Conservation (phyloP, 2,888 invertebrate genomes). For the Seira sanloemensis region DNA sequence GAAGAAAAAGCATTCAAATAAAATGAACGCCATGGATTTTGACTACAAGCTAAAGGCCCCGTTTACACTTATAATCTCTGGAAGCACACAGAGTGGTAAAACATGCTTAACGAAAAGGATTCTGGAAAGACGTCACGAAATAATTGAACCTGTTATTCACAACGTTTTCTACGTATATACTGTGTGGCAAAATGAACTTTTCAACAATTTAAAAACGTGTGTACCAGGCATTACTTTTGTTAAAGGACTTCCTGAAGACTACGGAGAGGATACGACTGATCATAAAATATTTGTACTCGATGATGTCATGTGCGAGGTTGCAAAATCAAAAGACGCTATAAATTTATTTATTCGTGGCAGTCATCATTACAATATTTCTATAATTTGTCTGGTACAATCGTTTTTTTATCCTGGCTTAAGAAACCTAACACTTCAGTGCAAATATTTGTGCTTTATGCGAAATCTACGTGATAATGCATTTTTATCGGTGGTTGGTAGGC, state of each 20-base stretch:
- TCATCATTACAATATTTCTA: conserved; percentile 36
- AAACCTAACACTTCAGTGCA: conserved; percentile 33
- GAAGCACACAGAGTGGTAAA: too few species aligned
- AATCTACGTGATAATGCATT: conserved; percentile 59
- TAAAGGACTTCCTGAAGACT: background rate
- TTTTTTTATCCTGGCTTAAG: conserved; percentile 53
- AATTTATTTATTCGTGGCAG: conserved; percentile 29
- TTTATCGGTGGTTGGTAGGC: conserved; percentile 40
- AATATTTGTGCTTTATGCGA: conserved; percentile 58
- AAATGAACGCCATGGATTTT: conserved; percentile 44
- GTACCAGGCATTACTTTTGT: background rate
- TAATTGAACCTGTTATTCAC: too few species aligned
- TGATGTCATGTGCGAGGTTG: conserved; percentile 45
- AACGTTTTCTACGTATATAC: too few species aligned
- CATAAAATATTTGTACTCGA: conserved; percentile 22
- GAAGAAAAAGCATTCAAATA: too few species aligned
- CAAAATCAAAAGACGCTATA: conserved; percentile 20
- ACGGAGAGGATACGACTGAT: background rate
- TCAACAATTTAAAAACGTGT: background rate
- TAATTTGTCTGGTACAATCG: conserved; percentile 51
- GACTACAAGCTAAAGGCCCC: conserved; percentile 11
- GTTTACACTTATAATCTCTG: too few species aligned
- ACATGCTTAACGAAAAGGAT: too few species aligned
- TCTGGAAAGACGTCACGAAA: too few species aligned
- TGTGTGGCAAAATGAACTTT: too few species aligned